Percentiles rank a stretch among this genome's conserved stretches.
These are phyloP conservation scores for Gorsachius goisagi DNA, from an alignment of 2,113 vertebrate species.

Conservation along the genomic window DNA sequence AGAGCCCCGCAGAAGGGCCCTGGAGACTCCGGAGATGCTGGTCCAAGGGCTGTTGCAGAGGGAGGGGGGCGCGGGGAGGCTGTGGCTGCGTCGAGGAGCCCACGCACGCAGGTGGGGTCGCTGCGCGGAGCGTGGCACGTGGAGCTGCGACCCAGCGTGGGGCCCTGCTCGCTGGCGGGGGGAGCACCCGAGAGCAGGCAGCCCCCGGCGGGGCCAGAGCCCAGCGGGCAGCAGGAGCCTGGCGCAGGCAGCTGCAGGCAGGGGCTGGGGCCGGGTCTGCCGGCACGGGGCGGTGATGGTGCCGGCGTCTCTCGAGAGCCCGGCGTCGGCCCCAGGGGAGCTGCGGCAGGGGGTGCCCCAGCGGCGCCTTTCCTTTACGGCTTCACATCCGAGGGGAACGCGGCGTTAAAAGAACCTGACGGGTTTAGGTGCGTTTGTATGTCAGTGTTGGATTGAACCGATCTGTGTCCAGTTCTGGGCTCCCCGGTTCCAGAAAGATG, in stretches of 20 bases:
- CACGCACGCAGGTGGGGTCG: accelerated
- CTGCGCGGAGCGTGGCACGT: accelerated
- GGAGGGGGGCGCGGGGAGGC: not conserved
- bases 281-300: accelerated
- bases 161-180: not conserved
- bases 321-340: accelerated
- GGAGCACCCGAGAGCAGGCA: not conserved
- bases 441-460: slow-evolving; percentile 27
- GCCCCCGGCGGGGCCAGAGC: not conserved
- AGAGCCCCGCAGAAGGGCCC: not conserved
- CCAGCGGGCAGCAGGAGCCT: not conserved
- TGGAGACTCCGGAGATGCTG: not conserved
- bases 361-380: not conserved
- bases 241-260: too few relatives aligned
- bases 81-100: not conserved
- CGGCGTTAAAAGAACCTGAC: not conserved
- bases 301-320: not conserved
- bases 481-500: too few relatives aligned
- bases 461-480: too few relatives aligned
- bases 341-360: not conserved
- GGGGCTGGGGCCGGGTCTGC: not conserved
- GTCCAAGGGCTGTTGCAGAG: not conserved
- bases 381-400: not conserved
- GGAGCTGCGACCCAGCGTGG: not conserved
- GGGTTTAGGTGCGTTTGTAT: not conserved